phyloP scores from a whole-genome alignment of 2,888 invertebrate species.

The Octonoba sinensis region DNA sequence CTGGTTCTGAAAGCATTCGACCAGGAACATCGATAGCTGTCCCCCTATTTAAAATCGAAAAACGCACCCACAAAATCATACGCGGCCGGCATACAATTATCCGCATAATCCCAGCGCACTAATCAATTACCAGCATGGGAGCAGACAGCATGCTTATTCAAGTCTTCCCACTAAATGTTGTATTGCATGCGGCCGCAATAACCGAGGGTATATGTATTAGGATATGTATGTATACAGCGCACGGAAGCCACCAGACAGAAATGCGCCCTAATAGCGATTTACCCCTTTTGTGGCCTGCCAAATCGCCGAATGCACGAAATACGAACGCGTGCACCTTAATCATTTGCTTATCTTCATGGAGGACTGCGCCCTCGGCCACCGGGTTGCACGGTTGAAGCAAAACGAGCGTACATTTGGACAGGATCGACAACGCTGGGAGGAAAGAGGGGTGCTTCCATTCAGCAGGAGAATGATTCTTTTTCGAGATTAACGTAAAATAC shows the following conservation, averaged over 20 bases:
- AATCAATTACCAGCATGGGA: neutral
- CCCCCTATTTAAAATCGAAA: too few species aligned
- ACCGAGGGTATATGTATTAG: neutral
- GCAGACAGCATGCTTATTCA: neutral
- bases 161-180: neutral
- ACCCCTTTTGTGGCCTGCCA: neutral
- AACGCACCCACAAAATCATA: too few species aligned
- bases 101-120: neutral
- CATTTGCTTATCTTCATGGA: too few species aligned
- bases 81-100: conserved; percentile 9
- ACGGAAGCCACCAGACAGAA: neutral
- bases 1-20: too few species aligned
- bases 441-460: too few species aligned
- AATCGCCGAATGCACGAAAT: neutral
- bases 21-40: too few species aligned
- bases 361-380: too few species aligned
- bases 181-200: conserved; percentile 26
- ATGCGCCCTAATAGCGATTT: conserved; percentile 1
- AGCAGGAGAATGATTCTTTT: too few species aligned
- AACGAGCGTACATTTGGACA: too few species aligned
- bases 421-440: too few species aligned
- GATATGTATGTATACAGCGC: neutral
- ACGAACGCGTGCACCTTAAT: neutral
- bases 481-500: too few species aligned
- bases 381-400: too few species aligned